Base-by-base conservation (phyloP, 2,888 invertebrate species). In the Homarus gammarus region DNA sequence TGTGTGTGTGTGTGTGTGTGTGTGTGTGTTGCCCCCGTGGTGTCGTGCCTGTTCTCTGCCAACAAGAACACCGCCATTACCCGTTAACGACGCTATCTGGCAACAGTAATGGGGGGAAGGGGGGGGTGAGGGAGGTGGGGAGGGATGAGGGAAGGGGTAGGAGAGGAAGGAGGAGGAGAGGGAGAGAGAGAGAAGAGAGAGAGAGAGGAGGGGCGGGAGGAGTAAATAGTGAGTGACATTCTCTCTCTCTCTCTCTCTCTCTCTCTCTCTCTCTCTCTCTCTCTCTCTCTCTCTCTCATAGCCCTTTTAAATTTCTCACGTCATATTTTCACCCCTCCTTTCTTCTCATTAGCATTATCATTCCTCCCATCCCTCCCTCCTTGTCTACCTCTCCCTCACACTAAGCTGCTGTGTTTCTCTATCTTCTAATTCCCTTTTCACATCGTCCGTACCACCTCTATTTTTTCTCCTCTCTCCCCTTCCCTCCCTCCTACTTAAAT, bases 31-130 rank as follows among this genome's bases (percentile, higher is more conserved):
- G 56, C 22, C 56, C 15, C 22, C 56, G 22, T 18, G 15, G 3
- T 56, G 22, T 18, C 56, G 56, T 56, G 56, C 15, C 56, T 56
- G 56, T 18, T 56, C 56, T 18, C 56, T 56, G 56, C 56, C 56
- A 56, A 56, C 56, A 56, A 56, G 56, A 56, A 56, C 56, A 56
- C 56, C 5, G 56, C 56, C 56, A 56, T 56, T 56, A 56, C 56
- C 56, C 56, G 56, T 56, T 56, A 56, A 56, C 56, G 56, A 56
- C 44, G 10, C 44, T 44, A 44, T 44, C 44, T 44, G 44, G 44
- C 10, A 12, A 12, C 44, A 44, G 44, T 44, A 44, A 44, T 44
- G 44, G 44, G 44, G 44, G 44, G 44, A 44, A 44, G 12, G 44
- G 44, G 8, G 44, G 12, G 12, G 10, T 12, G 44, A 8, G 22